Evolutionary conservation across 2,888 invertebrate genomes (phyloP).

Genomic region (Apamea anceps): DNA sequence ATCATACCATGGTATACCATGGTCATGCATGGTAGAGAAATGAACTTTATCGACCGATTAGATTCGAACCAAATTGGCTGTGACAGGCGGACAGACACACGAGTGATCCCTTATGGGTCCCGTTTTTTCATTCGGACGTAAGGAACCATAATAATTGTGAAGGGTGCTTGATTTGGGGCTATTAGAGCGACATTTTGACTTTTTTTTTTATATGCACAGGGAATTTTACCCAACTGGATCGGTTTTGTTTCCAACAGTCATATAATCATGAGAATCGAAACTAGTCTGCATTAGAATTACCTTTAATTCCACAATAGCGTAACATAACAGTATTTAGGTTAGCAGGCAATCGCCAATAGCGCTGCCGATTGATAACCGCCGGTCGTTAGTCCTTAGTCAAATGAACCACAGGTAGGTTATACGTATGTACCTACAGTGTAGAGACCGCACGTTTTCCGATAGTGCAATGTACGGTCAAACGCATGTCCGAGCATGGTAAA

Average conservation of each 20-base stretch:
- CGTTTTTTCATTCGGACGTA: no score
- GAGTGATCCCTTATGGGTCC: no score
- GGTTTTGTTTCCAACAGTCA: not conserved
- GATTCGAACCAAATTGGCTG: no score
- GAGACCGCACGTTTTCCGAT: not conserved
- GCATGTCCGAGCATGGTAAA: not conserved
- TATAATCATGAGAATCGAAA: not conserved
- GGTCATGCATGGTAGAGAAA: no score
- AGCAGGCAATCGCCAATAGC: slow-evolving; percentile 2
- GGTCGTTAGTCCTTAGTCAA: slow-evolving; percentile 11
- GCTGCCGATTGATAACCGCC: not conserved
- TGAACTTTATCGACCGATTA: no score
- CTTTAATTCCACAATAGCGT: not conserved
- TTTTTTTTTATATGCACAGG: no score
- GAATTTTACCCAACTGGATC: not conserved
- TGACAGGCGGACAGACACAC: no score
- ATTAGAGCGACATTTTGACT: no score
- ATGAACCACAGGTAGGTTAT: not conserved
- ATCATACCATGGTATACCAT: no score
- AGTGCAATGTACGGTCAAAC: not conserved
- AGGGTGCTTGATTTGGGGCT: no score
- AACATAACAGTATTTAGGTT: not conserved
- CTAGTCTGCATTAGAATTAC: not conserved
- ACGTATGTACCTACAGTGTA: not conserved
- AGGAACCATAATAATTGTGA: no score